These are phyloP conservation scores for Indicator indicator DNA, from an alignment of 2,113 vertebrate species.

Conservation along the genomic window DNA sequence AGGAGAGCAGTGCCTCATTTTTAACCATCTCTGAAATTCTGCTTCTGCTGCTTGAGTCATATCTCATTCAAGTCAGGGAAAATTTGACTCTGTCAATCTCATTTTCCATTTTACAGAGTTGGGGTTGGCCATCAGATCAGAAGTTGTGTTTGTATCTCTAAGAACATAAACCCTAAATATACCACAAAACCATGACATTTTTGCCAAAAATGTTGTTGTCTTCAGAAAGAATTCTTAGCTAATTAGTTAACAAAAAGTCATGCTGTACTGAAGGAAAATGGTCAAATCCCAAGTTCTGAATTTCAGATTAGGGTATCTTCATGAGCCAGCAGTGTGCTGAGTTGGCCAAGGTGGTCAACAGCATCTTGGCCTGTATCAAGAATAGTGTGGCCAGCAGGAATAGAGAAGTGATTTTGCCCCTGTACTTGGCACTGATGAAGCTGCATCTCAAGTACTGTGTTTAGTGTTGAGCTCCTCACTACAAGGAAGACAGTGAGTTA, in stretches of 20 bases:
- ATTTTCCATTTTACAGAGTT: not conserved
- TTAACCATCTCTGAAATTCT: not conserved
- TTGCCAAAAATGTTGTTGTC: not conserved
- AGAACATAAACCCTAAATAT: not conserved
- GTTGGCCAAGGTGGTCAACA: too few species aligned
- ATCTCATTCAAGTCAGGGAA: not conserved
- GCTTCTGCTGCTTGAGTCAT: not conserved
- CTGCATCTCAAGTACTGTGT: too few species aligned
- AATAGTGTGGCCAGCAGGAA: too few species aligned
- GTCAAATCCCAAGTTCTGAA: not conserved
- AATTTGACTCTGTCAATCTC: not conserved
- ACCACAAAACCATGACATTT: not conserved
- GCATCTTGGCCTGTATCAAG: too few species aligned
- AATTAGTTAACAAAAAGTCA: not conserved
- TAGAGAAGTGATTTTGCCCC: too few species aligned
- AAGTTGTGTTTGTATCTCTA: not conserved
- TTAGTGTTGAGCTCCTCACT: too few species aligned
- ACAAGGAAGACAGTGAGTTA: too few species aligned
- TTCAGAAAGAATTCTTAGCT: not conserved
- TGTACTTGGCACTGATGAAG: too few species aligned
- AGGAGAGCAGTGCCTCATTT: not conserved
- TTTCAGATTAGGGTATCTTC: not conserved
- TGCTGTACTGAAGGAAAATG: not conserved
- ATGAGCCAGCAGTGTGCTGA: too few species aligned
- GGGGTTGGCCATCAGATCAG: not conserved